Percentiles rank a stretch among this genome's conserved stretches.
Evolutionary conservation across 2,888 invertebrate genomes (phyloP).

Genomic region (Salticus scenicus): DNA sequence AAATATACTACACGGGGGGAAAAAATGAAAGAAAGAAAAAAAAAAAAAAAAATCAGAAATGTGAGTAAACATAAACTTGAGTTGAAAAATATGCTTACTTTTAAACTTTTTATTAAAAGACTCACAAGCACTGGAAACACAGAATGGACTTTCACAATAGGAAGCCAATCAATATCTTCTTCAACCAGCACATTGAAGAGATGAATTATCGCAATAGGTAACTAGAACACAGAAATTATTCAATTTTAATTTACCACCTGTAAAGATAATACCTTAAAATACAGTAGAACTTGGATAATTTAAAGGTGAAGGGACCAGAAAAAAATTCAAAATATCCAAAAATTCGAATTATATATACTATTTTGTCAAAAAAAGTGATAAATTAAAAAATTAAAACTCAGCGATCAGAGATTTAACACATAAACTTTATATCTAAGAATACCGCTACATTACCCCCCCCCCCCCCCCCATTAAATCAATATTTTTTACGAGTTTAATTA

Average conservation of each 20-base stretch:
- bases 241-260: not conserved
- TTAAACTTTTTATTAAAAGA: constrained; percentile 48
- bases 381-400: too few species aligned
- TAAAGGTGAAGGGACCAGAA: too few species aligned
- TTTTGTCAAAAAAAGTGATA: too few species aligned
- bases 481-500: too few species aligned
- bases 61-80: not conserved
- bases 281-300: too few species aligned
- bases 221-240: constrained; percentile 32
- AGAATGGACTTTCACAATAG: constrained; percentile 42
- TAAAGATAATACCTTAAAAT: too few species aligned
- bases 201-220: constrained; percentile 53
- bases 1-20: not conserved
- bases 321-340: too few species aligned
- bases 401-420: too few species aligned
- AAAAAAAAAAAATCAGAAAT: constrained; percentile 7
- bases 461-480: too few species aligned
- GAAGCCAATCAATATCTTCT: constrained; percentile 48
- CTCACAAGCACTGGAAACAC: constrained; percentile 50
- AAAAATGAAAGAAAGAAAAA: not conserved
- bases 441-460: too few species aligned
- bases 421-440: too few species aligned
- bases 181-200: constrained; percentile 58
- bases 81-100: constrained; percentile 29
- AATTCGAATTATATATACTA: too few species aligned